These are phyloP conservation scores for Lontra canadensis DNA, from an alignment of 2,113 vertebrate species.

Conservation along the genomic window DNA sequence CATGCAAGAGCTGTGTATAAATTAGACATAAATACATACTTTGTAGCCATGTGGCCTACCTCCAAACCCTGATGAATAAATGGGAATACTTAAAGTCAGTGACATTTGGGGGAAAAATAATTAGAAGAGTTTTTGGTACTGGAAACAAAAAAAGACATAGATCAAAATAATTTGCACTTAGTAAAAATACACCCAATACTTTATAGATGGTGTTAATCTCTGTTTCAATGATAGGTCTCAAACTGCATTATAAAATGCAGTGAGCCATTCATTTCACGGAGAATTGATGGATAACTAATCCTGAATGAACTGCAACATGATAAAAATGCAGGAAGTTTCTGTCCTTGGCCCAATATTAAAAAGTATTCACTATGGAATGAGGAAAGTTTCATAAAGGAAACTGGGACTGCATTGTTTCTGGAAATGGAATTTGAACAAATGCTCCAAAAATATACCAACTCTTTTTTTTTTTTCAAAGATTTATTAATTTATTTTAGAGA, in stretches of 20 bases:
- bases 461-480: too few relatives aligned
- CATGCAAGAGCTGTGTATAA: background rate
- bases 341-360: conserved; percentile 40
- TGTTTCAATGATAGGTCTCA: background rate
- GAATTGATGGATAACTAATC: background rate
- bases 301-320: conserved; percentile 33
- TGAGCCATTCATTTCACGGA: conserved; percentile 20
- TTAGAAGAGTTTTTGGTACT: background rate
- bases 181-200: background rate
- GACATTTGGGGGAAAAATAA: background rate
- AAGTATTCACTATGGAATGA: conserved; percentile 39
- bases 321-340: conserved; percentile 57
- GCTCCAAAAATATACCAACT: background rate
- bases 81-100: background rate
- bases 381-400: conserved; percentile 55
- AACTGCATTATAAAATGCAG: background rate
- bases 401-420: conserved; percentile 43
- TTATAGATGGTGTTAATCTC: background rate
- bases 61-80: conserved; percentile 18
- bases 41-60: background rate
- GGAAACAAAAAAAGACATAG: conserved; percentile 20
- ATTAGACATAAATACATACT: background rate
- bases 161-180: background rate
- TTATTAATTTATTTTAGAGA: too few relatives aligned
- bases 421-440: background rate